Percentiles rank a stretch among this genome's conserved stretches.
These are phyloP conservation scores for Phrynocephalus guinanensis DNA, from an alignment of 2,797 vertebrate genomes.

Conservation along the genomic window DNA sequence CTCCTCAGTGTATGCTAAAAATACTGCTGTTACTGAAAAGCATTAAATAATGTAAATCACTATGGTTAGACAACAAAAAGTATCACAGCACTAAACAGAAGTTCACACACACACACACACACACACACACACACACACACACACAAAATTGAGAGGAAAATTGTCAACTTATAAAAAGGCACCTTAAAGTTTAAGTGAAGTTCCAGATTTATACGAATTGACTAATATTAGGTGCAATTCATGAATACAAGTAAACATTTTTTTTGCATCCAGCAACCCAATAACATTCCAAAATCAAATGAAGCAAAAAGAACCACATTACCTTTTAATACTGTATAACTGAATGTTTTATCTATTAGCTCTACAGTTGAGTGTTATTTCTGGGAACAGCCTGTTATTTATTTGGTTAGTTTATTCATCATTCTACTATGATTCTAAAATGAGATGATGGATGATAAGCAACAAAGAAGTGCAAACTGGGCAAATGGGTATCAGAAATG, in stretches of 20 bases:
- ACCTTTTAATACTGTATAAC: constrained; percentile 31
- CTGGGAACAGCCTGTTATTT: constrained; percentile 42
- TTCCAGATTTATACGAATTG: constrained; percentile 24
- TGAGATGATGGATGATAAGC: constrained; percentile 83
- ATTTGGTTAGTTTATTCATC: constrained; percentile 71
- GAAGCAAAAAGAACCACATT: constrained; percentile 37
- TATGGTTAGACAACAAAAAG: constrained; percentile 48
- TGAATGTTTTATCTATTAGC: constrained; percentile 57
- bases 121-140: too few species aligned
- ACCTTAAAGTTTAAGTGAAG: constrained; percentile 59
- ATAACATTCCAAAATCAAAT: constrained; percentile 62
- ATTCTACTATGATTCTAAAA: constrained; percentile 65
- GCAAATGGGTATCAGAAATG: constrained; percentile 70
- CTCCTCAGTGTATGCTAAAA: neutral
- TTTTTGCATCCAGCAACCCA: constrained; percentile 90
- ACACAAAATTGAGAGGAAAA: too few species aligned
- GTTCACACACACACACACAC: too few species aligned
- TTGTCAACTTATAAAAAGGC: too few species aligned
- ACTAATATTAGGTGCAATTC: constrained; percentile 53
- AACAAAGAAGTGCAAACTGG: constrained; percentile 75
- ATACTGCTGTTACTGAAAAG: neutral
- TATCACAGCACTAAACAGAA: constrained; percentile 48
- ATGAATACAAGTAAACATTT: constrained; percentile 56
- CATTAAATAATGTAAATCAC: constrained; percentile 49
- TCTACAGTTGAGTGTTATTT: constrained; percentile 51